Evolutionary conservation across 2,797 vertebrate genomes (phyloP), one percentile per base, ranked within the genome.

Genomic region (Mastacembelus armatus): DNA sequence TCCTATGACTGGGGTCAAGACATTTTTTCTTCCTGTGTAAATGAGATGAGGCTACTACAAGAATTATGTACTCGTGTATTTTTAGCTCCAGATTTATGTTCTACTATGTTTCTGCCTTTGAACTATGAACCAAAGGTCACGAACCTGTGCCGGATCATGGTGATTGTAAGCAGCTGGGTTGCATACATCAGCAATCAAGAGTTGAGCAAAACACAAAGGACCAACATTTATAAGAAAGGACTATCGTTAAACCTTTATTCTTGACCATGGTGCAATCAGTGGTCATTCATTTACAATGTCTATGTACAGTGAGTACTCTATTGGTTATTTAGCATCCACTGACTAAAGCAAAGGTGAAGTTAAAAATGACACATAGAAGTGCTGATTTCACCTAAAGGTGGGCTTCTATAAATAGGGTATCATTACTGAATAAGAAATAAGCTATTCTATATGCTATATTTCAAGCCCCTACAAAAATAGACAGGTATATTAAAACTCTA

Each of bases 231-330:
- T 67, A 43, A 66, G 24, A 70, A 27, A 21, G 3, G 10, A 51
- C 44, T 39, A 50, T 56, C 43, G 67, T 55, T 61, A 66, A 73
- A 60, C 54, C 15, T 24, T 44, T 69, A 55, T 66, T 69, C 49
- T 63, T 30, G 15, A 45, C 54, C 36, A 16, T 4, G 35, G 50
- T 70, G 33, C 75, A 86, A 81, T 83, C 82, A 88, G 66, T n/a
- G 30, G 21, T 59, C 50, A 77, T 77, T 80, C 62, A 69, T 66
- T 63, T 55, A 58, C 44, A 38, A 47, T 61, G 44, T 21, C 11
- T 18, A 52, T 24, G 35, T 24, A 30, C n/a, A n/a, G n/a, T n/a
- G n/a, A 65, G 7, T 9, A 27, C 22, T 71, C 35, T 51, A 52
- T 52, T 18, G 38, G 43, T 52, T 47, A 48, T 64, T 74, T 55